Evolutionary conservation across 2,113 vertebrate species (phyloP), one percentile per base, ranked within the genome.

Genomic region (Mormoops blainvillei): DNA sequence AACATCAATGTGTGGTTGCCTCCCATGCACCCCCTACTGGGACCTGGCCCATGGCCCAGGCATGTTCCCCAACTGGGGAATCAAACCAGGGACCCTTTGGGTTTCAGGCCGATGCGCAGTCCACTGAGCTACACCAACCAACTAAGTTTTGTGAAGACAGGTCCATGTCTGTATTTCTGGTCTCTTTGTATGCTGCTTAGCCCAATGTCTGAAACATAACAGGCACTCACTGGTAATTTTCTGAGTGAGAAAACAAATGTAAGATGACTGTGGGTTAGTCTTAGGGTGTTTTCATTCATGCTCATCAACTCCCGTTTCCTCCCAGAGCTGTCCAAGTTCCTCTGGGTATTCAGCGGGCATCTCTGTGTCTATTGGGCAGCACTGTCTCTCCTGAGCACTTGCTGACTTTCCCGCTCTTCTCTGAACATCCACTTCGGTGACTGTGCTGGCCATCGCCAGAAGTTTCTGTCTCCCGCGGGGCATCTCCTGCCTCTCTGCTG

Each of bases 361-460:
- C 31, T 68, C 50, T 48, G 48, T 7, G 8, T 56, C 10, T 7
- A 1, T 33, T 18, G 7, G 43, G 77, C 26, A 13, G 9, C 7
- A 5, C 18, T 2, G n/a, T 38, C 18, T 45, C 9, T 0, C 19
- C 8, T n/a, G 11, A 81, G 20, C 22, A 19, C 3, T 15, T 16
- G 9, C 15, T 14, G 18, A 5, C 16, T 20, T 13, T 19, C 38
- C 31, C 36, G 8, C 4, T 13, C 0, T 63, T 56, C 54, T 18
- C 38, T 36, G 84, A 54, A 50, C 15, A n/a, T 65, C 67, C 22
- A 0, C 19, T 56, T 56, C 18, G 24, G 22, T 31, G 71, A 20
- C 43, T 52, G 12, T 22, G 3, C 0, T 31, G 89, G 73, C 38
- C 65, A 10, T 45, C 9, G 13, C 12, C 45, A 26, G 36, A 19